These are phyloP conservation scores for Myripristis jacobus DNA, from an alignment of 2,797 vertebrate species.

Conservation along the genomic window DNA sequence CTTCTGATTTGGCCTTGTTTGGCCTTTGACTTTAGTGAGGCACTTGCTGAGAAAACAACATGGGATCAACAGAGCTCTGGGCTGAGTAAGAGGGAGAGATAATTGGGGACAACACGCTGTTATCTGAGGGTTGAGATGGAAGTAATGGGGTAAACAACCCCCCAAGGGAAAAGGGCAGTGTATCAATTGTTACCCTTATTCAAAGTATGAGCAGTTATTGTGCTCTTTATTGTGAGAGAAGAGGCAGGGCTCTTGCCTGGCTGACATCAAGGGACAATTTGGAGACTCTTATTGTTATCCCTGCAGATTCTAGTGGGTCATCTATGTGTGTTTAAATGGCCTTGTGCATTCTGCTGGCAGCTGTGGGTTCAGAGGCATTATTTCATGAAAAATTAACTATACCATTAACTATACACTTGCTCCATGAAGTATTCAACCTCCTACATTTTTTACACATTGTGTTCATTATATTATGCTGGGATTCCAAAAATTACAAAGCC, in stretches of 20 bases:
- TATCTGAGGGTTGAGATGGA: constrained; percentile 22
- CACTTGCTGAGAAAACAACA: background rate
- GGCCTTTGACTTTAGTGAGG: background rate
- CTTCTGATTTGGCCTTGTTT: background rate
- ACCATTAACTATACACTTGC: no score
- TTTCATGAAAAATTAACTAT: background rate
- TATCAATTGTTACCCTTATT: background rate
- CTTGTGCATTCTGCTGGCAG: background rate
- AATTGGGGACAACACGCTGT: constrained; percentile 15
- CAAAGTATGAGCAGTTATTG: background rate
- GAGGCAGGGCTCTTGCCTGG: background rate
- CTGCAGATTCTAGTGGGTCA: background rate
- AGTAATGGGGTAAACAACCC: constrained; percentile 18
- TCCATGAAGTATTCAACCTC: background rate
- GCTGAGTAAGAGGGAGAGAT: constrained; percentile 10
- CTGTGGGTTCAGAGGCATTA: no score
- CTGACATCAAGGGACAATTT: background rate
- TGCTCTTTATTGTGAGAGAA: background rate
- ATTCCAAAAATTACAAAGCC: no score
- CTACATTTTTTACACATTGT: background rate
- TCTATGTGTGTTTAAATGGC: constrained; percentile 1
- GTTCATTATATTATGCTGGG: no score
- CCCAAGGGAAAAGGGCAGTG: background rate
- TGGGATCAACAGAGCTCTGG: background rate
- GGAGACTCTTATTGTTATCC: background rate